Base-by-base conservation (phyloP, 2,113 vertebrate species). In the Toxotes jaculatrix region DNA sequence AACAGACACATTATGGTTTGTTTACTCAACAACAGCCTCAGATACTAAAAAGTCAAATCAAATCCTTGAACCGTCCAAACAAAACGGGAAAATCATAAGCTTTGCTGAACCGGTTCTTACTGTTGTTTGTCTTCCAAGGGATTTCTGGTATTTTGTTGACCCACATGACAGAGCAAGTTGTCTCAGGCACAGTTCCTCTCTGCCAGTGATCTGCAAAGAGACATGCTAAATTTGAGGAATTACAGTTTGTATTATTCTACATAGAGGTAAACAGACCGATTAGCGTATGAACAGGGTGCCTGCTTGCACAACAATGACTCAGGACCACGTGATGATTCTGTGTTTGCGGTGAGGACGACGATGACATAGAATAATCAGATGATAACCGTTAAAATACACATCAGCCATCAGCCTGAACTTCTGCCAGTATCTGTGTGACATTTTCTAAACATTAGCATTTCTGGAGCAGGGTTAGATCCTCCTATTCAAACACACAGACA, bases 71-170 rank as follows among this genome's bases (percentile, higher is more conserved):
- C 32, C 16, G 21, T n/a, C 32, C 32, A 31, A 51, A 61, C 17
- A 67, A 1, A 62, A 67, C 43, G 21, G 1, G 4, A 31, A 62
- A 4, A 69, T 43, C 0, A 11, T 6, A 1, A n/a, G n/a, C 23
- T 59, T 75, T 38, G 49, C 6, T 36, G 56, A 85, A 79, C 81
- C 0, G 1, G 71, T 73, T 79, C 43, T 13, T 3, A 3, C 21
- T 80, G 40, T 55, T 55, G 5, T 34, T 27, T 70, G 3, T 72
- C 3, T 2, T 23, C 36, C 10, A 0, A n/a, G 23, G 38, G 57
- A 4, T 79, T 43, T 23, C 36, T 65, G 10, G 76, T 34, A n/a
- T 68, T 34, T 10, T 45, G 66, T 79, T 5, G 0, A 27, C 55
- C 40, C n/a, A 38, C 21, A 23, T 59, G 27, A 42, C n/a, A 1